Evolutionary conservation across 2,797 vertebrate species (phyloP).

Genomic region (Trachurus trachurus): DNA sequence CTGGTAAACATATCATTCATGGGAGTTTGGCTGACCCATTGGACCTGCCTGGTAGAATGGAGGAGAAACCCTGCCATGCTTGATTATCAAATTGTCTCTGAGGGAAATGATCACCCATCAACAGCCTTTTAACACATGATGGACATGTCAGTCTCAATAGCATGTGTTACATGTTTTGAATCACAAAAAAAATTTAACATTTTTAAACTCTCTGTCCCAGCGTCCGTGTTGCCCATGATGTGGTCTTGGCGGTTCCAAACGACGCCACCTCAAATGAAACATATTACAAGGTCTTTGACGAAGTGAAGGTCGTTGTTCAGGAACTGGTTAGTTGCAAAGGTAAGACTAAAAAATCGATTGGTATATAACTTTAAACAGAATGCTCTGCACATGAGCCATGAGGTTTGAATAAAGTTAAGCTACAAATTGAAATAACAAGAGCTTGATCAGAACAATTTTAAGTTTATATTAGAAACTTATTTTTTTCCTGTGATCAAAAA

Average conservation of each 20-base stretch:
- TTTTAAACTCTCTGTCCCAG: slow-evolving; percentile 23
- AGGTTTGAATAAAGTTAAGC: background rate
- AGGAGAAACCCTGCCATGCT: too few species aligned
- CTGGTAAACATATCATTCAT: too few species aligned
- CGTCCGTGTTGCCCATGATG: slow-evolving; percentile 52
- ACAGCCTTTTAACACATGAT: too few species aligned
- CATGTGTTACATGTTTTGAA: too few species aligned
- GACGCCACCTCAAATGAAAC: fast-evolving
- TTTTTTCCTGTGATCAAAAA: background rate
- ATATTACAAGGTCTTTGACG: fast-evolving
- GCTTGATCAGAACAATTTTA: background rate
- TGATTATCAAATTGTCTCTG: too few species aligned
- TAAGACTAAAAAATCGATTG: slow-evolving; percentile 1
- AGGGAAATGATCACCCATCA: too few species aligned
- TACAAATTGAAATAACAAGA: background rate
- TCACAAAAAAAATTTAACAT: too few species aligned
- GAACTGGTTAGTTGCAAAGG: background rate
- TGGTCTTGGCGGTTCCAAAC: slow-evolving; percentile 52
- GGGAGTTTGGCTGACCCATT: too few species aligned
- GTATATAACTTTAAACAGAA: background rate
- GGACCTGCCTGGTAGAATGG: too few species aligned
- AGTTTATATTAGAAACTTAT: background rate
- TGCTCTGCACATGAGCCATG: background rate
- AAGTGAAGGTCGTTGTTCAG: fast-evolving
- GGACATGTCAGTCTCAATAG: too few species aligned